Evolutionary conservation across 2,113 vertebrate species (phyloP).

Genomic region (Thinocorus orbignyianus): DNA sequence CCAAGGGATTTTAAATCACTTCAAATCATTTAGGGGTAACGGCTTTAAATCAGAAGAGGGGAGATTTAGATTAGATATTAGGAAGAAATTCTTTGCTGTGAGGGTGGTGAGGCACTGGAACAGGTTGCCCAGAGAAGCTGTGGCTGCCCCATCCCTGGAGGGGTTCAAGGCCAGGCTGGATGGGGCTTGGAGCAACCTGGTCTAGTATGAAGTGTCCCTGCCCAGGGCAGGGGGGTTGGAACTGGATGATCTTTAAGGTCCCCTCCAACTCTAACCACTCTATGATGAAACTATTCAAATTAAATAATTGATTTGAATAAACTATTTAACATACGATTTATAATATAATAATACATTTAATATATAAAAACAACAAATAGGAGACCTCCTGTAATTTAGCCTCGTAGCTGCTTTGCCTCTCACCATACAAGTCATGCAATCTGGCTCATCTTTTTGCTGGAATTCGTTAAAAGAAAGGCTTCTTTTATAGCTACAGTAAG

Average conservation of each 20-base stretch:
- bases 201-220: no score
- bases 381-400: background rate
- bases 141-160: no score
- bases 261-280: no score
- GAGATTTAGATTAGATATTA: no score
- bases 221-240: no score
- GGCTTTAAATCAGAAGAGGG: no score
- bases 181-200: no score
- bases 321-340: background rate
- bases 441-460: conserved; percentile 46
- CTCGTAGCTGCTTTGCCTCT: background rate
- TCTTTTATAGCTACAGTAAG: conserved; percentile 76
- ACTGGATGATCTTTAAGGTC: no score
- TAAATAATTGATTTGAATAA: background rate
- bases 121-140: no score
- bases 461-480: conserved; percentile 75
- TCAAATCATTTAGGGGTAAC: background rate
- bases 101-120: no score
- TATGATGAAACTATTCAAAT: background rate
- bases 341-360: background rate
- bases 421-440: background rate
- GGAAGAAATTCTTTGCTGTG: no score
- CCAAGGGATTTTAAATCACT: background rate
- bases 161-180: no score
- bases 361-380: background rate